Evolutionary conservation across 37 sponge, comb jelly and placozoan species (phyloP), one percentile per base, ranked within the genome.

Genomic region (Spongilla lacustris): DNA sequence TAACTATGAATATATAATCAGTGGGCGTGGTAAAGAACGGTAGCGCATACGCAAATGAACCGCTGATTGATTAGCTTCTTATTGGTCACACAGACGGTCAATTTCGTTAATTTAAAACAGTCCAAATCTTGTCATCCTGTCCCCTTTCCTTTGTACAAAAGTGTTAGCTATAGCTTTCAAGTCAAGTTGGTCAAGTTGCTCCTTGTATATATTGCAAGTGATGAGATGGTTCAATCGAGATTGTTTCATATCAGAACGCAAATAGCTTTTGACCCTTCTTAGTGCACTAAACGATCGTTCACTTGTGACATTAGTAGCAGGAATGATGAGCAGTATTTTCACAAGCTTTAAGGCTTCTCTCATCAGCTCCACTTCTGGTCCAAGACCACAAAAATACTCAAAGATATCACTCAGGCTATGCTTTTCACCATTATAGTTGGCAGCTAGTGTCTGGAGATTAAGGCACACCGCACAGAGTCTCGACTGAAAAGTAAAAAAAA

Each of bases 241-340:
- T 83, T 90, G 94, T 19, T 70, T 83, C 90, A 93, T 93, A 6
- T 74, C 84, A 12, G 67, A 72, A 48, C 88, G 80, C 69, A 93
- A 74, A 77, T 90, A 93, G 24, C 81, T 81, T 74, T 94, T 90
- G 12, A 90, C 66, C 35, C 87, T 48, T 37, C 87, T 69, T 3
- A 89, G 83, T 21, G 84, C 36, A 81, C 88, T 85, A 68, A 94
- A 94, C 3, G 89, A 89, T n/a, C 94, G 58, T 68, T 94, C 94
- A 30, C 91, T 90, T 21, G 75, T 71, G 21, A 89, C 88, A 75
- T 94, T 94, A 19, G 91, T 90, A 37, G 89, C 81, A 26, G 91
- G 87, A 41, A 91, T 46, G 0, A 87, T 85, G 29, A 89, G 76
- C 31, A 89, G 73, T 11, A 89, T 11, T 29, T 84, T 89, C 22